Conservation (phyloP, 2,113 vertebrate genomes). For the Chelonoidis abingdonii region DNA sequence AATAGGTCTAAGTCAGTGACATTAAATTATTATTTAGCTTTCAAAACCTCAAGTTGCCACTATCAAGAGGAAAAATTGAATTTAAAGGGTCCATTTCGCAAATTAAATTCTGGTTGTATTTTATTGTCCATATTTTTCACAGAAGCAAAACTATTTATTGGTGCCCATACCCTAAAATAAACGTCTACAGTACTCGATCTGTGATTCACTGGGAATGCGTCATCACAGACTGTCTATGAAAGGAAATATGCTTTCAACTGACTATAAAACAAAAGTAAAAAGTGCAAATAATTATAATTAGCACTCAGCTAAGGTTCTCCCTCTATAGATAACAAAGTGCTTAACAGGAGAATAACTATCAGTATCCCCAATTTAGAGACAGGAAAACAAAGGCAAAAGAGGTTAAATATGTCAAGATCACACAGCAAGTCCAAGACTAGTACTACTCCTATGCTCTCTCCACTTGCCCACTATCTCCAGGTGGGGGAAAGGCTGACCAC, state of each 20-base stretch:
- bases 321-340: background rate
- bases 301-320: fast-evolving
- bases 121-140: conserved; percentile 5
- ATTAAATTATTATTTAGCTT: conserved; percentile 13
- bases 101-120: conserved; percentile 26
- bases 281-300: background rate
- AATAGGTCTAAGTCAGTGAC: background rate
- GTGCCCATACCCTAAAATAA: conserved; percentile 19
- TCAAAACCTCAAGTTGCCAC: background rate
- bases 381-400: background rate
- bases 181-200: conserved; percentile 26
- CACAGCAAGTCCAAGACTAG: fast-evolving
- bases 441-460: background rate
- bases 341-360: background rate
- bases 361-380: background rate
- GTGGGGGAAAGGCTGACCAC: background rate
- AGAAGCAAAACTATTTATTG: conserved; percentile 12
- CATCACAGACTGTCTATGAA: background rate
- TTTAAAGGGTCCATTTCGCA: conserved; percentile 43
- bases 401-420: fast-evolving
- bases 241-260: background rate
- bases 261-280: background rate
- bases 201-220: conserved; percentile 10
- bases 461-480: background rate
- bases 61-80: conserved; percentile 1